Conservation (phyloP, 2,888 invertebrate genomes). For the Callinectes sapidus region DNA sequence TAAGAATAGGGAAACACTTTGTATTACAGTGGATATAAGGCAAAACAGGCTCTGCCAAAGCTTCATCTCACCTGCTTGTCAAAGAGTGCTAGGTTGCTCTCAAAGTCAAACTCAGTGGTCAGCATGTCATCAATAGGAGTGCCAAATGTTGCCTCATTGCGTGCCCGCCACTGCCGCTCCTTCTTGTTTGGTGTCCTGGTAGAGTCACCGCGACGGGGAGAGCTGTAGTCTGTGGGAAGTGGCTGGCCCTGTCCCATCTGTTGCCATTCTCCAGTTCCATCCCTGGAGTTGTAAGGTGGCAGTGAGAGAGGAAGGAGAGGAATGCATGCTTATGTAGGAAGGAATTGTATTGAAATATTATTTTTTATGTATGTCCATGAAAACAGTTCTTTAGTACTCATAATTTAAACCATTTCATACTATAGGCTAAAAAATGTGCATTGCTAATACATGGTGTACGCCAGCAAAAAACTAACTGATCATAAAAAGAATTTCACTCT, state of each 20-base stretch:
- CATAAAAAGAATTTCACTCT: too few relatives aligned
- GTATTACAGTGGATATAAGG: too few relatives aligned
- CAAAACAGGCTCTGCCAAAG: not conserved
- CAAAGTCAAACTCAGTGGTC: slow-evolving; percentile 92
- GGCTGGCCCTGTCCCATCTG: not conserved
- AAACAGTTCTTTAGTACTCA: too few relatives aligned
- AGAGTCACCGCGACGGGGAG: slow-evolving; percentile 60
- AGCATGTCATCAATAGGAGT: slow-evolving; percentile 82
- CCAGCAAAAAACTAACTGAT: too few relatives aligned
- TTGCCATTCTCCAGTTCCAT: slow-evolving; percentile 46
- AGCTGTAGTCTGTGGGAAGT: slow-evolving; percentile 48
- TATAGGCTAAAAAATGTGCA: too few relatives aligned
- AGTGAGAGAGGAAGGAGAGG: not conserved
- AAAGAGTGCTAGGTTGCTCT: slow-evolving; percentile 93
- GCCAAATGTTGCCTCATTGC: slow-evolving; percentile 88
- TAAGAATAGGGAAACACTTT: too few relatives aligned
- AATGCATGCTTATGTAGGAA: not conserved
- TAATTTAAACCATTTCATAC: too few relatives aligned
- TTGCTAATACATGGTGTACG: too few relatives aligned
- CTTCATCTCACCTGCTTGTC: slow-evolving; percentile 82
- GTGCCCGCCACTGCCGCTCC: slow-evolving; percentile 78
- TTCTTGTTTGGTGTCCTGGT: slow-evolving; percentile 77
- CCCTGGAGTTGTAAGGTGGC: not conserved
- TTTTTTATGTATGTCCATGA: too few relatives aligned
- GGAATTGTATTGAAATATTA: not conserved